These are phyloP conservation scores for Sarcophaga peregrina DNA, from an alignment of 1,140 invertebrate species.

Conservation along the genomic window DNA sequence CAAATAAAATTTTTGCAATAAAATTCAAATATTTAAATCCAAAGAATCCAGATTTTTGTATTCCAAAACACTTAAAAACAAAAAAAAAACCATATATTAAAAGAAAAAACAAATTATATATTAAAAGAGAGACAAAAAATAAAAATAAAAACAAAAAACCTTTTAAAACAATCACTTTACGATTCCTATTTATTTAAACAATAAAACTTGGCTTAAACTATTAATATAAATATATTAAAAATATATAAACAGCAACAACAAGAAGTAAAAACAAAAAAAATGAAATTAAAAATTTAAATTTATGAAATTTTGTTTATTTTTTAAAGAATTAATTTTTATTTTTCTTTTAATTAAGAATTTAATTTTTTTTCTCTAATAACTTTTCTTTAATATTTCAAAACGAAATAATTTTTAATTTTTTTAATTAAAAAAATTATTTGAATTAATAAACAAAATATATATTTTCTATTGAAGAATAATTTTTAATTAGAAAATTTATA, in stretches of 20 bases:
- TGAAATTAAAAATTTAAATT: not conserved
- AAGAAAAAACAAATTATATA: not conserved
- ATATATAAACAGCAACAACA: not conserved
- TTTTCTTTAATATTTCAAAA: not conserved
- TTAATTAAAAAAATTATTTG: not conserved
- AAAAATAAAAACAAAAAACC: not conserved
- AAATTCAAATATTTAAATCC: not conserved
- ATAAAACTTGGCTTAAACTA: conserved; percentile 33
- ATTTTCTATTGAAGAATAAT: not conserved
- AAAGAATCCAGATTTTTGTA: not conserved
- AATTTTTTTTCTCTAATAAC: no score
- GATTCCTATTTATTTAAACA: conserved; percentile 41
- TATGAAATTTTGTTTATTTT: not conserved
- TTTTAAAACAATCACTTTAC: conserved; percentile 37
- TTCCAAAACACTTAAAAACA: not conserved
- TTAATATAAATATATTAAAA: not conserved
- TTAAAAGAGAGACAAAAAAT: not conserved
- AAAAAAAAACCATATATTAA: not conserved
- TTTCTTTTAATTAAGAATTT: not conserved
- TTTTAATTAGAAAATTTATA: not conserved
- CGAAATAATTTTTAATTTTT: not conserved
- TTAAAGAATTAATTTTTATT: not conserved
- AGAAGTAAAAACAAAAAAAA: not conserved
- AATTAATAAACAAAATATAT: not conserved
- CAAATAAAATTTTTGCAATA: no score